Conservation (phyloP, 2,113 vertebrate species). For the Callipepla californica region DNA sequence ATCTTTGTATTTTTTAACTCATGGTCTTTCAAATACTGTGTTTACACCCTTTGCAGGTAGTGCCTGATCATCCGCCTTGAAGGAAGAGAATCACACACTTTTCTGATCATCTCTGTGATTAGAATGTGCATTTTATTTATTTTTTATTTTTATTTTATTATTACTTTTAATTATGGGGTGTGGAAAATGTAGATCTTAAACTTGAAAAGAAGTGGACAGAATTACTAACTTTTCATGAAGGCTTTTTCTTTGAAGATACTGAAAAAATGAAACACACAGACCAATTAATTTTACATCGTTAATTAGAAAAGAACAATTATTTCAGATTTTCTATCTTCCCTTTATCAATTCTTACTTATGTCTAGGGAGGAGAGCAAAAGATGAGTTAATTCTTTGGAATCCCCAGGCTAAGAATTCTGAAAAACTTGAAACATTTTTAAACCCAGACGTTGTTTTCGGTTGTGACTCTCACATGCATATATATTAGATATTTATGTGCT, state of each 20-base stretch:
- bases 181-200: not conserved
- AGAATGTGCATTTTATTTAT: not conserved
- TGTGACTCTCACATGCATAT: not conserved
- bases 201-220: not conserved
- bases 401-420: not conserved
- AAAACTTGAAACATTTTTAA: not conserved
- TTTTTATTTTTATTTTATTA: not conserved
- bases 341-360: not conserved
- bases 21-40: not conserved
- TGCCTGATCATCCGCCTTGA: not conserved
- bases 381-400: not conserved
- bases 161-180: not conserved
- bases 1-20: not conserved
- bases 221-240: not conserved
- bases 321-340: not conserved
- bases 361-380: not conserved
- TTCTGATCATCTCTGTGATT: not conserved
- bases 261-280: not conserved
- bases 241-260: not conserved
- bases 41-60: not conserved
- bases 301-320: not conserved
- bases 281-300: not conserved
- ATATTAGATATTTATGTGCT: not conserved
- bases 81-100: no score
- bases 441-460: not conserved